Evolutionary conservation across 2,797 vertebrate species (phyloP).

Genomic region (Xiphorhynchus erythropygius): DNA sequence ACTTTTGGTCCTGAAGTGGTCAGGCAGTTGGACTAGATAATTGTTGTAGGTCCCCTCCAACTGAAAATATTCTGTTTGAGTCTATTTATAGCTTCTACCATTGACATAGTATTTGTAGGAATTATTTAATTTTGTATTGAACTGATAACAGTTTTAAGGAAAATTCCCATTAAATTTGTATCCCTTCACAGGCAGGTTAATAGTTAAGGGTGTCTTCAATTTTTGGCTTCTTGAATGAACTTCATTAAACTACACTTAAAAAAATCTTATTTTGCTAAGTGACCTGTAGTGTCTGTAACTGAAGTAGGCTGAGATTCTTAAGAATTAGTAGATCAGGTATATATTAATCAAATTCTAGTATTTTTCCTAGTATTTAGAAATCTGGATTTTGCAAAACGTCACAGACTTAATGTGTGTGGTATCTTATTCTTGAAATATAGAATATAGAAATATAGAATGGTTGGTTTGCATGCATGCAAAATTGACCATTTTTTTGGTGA

Average conservation of each 20-base stretch:
- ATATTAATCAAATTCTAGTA: neutral
- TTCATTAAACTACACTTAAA: neutral
- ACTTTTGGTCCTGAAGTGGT: neutral
- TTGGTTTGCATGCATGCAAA: neutral
- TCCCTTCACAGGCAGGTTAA: neutral
- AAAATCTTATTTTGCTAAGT: neutral
- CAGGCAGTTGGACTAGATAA: neutral
- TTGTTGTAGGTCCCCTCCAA: neutral
- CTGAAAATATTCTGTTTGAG: neutral
- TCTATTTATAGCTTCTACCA: neutral
- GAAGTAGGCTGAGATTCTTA: neutral
- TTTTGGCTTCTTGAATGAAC: neutral
- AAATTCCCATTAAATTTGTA: neutral
- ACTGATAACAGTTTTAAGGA: neutral
- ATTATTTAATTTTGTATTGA: neutral
- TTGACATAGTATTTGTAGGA: neutral
- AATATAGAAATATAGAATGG: neutral
- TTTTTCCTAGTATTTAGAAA: neutral
- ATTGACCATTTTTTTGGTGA: neutral
- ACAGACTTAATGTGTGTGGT: neutral
- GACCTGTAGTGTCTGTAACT: neutral
- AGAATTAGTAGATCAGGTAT: neutral
- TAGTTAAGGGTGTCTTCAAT: neutral
- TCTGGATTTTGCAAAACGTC: neutral
- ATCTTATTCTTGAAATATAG: neutral